Evolutionary conservation across 2,888 invertebrate species (phyloP).

Genomic region (Pheosia gnoma): DNA sequence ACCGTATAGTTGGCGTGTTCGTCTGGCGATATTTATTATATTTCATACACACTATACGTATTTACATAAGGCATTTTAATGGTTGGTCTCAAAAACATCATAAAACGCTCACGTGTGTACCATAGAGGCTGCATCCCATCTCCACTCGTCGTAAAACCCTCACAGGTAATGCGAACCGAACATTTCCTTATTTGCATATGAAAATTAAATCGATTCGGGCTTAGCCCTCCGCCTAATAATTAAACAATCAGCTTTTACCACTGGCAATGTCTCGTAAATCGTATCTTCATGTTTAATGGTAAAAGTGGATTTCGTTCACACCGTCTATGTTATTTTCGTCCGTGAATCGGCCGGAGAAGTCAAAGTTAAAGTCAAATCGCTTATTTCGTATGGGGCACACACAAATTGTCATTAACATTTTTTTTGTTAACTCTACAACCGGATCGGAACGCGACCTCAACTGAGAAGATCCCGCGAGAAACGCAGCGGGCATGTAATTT

Average conservation of each 20-base stretch:
- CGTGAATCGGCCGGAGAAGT: no score
- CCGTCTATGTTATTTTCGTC: slow-evolving; percentile 2
- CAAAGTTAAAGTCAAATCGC: not conserved
- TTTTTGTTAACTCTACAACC: no score
- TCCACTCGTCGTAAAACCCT: slow-evolving; percentile 21
- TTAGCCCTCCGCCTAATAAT: slow-evolving; percentile 57
- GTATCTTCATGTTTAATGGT: slow-evolving; percentile 44
- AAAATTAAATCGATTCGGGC: slow-evolving; percentile 48
- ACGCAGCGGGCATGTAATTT: no score
- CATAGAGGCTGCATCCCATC: not conserved
- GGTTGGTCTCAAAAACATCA: no score
- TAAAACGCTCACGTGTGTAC: slow-evolving; percentile 18
- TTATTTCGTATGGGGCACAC: not conserved
- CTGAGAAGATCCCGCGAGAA: no score
- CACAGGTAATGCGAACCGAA: slow-evolving; percentile 24
- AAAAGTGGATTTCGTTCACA: slow-evolving; percentile 23
- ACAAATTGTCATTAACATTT: no score
- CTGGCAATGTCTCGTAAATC: slow-evolving; percentile 63
- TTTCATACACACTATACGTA: no score
- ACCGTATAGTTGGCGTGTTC: no score
- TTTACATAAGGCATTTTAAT: no score
- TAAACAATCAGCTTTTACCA: slow-evolving; percentile 61
- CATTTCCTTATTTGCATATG: slow-evolving; percentile 55
- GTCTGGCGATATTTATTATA: no score
- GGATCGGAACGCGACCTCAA: no score